phyloP scores from a whole-genome alignment of 2,113 vertebrate species.

The Chelonoidis abingdonii region DNA sequence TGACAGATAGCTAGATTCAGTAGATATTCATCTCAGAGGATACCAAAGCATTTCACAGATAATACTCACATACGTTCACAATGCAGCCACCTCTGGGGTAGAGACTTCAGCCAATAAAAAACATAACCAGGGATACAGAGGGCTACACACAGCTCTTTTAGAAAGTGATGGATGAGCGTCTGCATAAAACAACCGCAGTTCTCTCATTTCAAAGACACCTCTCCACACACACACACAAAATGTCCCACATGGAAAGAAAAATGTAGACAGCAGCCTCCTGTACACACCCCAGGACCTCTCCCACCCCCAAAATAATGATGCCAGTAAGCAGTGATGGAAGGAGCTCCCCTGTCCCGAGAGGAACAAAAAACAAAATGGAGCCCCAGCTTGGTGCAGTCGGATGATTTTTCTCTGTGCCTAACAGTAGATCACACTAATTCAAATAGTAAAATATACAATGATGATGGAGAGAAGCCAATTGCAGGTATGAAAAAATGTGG shows the following conservation, averaged over 20 bases:
- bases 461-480: neutral
- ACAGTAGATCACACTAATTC: neutral
- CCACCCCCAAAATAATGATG: neutral
- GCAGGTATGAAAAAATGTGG: neutral
- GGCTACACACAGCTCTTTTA: neutral
- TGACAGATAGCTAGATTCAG: neutral
- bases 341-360: neutral
- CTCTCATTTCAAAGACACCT: neutral
- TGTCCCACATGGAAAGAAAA: neutral
- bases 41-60: neutral
- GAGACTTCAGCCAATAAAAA: neutral
- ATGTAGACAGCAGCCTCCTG: neutral
- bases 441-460: neutral
- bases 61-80: fast-evolving
- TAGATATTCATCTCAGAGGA: neutral
- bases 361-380: neutral
- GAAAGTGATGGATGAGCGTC: neutral
- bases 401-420: neutral
- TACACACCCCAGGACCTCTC: neutral
- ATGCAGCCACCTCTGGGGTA: neutral
- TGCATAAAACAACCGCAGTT: neutral
- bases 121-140: neutral
- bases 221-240: neutral
- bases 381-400: neutral
- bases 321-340: neutral